phyloP scores from a whole-genome alignment of 2,888 invertebrate genomes.

The Temnothorax rugatulus region DNA sequence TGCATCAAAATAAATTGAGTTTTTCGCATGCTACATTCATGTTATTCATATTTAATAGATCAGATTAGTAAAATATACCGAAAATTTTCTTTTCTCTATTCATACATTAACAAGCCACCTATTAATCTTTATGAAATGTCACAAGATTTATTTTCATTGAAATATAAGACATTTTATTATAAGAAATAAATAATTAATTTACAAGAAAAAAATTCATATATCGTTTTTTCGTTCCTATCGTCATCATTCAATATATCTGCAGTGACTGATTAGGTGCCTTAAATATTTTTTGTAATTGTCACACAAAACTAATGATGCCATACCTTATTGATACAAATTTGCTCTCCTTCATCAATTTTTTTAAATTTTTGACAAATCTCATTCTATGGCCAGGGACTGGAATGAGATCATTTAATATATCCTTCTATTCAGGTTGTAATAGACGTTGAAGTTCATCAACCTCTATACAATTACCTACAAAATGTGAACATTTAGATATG shows the following conservation, averaged over 20 bases:
- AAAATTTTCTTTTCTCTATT: background rate
- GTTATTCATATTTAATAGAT: background rate
- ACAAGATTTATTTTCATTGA: background rate
- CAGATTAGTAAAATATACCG: background rate
- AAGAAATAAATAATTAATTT: no score
- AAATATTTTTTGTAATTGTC: no score
- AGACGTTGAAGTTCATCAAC: background rate
- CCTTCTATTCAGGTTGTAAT: conserved; percentile 7
- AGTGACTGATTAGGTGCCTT: no score
- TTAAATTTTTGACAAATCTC: background rate
- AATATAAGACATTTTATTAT: background rate
- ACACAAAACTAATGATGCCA: background rate
- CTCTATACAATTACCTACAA: conserved; percentile 13
- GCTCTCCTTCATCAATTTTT: background rate
- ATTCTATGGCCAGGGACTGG: background rate
- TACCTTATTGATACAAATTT: background rate
- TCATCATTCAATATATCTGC: no score
- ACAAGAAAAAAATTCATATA: no score
- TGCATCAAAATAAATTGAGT: conserved; percentile 14
- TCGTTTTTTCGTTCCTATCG: no score
- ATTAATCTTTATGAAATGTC: background rate
- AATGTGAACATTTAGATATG: background rate
- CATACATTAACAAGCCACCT: background rate
- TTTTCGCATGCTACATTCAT: background rate
- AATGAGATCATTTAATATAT: background rate